A percentile compares a stretch with the other conserved stretches of the same genome.
These are phyloP conservation scores for Augiades crinisus DNA, from an alignment of 2,888 invertebrate genomes.

Conservation along the genomic window DNA sequence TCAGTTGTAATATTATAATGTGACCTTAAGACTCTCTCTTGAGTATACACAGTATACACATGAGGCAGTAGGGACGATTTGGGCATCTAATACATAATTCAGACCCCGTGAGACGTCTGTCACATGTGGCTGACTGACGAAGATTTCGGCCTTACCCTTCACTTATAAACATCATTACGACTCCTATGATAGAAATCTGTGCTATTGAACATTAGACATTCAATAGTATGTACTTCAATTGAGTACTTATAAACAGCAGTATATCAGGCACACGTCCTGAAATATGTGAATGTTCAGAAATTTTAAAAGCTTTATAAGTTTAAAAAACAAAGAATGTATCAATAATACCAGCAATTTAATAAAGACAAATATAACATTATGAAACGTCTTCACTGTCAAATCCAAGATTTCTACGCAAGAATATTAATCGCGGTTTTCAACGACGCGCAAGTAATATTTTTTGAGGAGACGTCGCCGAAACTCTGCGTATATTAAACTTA, in stretches of 20 bases:
- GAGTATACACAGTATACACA: too few species aligned
- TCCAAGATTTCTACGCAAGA: neutral
- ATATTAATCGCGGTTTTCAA: neutral
- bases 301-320: too few species aligned
- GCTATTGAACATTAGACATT: too few species aligned
- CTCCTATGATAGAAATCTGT: too few species aligned
- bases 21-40: too few species aligned
- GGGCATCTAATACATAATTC: constrained; percentile 8
- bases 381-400: neutral
- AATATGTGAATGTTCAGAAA: too few species aligned
- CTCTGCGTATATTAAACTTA: constrained; percentile 29
- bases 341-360: neutral
- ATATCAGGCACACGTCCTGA: too few species aligned
- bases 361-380: constrained; percentile 5
- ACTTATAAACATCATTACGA: neutral
- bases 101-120: neutral
- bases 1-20: too few species aligned
- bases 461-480: neutral
- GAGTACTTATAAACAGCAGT: too few species aligned
- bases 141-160: constrained; percentile 32
- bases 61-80: neutral
- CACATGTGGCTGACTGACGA: neutral
- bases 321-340: neutral
- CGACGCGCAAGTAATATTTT: constrained; percentile 3
- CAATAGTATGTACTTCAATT: too few species aligned